A percentile compares a stretch with the other conserved stretches of the same genome.
Conservation (phyloP, 2,888 invertebrate genomes). For the Mythimna vitellina region DNA sequence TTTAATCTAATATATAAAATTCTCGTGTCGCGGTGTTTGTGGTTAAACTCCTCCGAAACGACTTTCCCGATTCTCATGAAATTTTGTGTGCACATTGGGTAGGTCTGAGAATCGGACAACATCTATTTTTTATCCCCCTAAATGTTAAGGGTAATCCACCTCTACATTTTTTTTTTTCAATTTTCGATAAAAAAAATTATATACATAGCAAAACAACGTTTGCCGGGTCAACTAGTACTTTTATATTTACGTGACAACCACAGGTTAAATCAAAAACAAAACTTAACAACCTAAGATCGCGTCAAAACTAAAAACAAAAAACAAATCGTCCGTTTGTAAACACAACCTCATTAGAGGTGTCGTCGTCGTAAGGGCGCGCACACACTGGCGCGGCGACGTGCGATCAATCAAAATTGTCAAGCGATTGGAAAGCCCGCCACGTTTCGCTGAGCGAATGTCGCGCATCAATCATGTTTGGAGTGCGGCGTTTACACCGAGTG, state of each 20-base stretch:
- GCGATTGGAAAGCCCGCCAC: constrained; percentile 85
- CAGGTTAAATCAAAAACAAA: not conserved
- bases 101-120: too few species aligned
- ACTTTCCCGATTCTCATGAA: too few species aligned
- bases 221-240: too few species aligned
- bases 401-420: constrained; percentile 90
- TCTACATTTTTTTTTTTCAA: too few species aligned
- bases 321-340: constrained; percentile 68
- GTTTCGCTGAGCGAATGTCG: constrained; percentile 79
- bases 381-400: constrained; percentile 63
- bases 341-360: constrained; percentile 75
- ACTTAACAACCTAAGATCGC: not conserved
- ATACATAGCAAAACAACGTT: too few species aligned
- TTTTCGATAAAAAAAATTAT: too few species aligned
- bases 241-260: not conserved
- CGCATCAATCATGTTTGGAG: constrained; percentile 84
- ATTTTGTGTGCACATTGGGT: too few species aligned
- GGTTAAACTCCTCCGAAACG: too few species aligned
- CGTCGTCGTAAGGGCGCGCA: constrained; percentile 60
- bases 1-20: too few species aligned
- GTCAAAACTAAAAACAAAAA: constrained; percentile 52
- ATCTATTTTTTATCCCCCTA: too few species aligned
- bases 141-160: too few species aligned
- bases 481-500: constrained; percentile 68
- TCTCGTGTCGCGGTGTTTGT: too few species aligned